Evolutionary conservation across 1,140 invertebrate genomes (phyloP).

Genomic region (Luehdorfia chinensis): DNA sequence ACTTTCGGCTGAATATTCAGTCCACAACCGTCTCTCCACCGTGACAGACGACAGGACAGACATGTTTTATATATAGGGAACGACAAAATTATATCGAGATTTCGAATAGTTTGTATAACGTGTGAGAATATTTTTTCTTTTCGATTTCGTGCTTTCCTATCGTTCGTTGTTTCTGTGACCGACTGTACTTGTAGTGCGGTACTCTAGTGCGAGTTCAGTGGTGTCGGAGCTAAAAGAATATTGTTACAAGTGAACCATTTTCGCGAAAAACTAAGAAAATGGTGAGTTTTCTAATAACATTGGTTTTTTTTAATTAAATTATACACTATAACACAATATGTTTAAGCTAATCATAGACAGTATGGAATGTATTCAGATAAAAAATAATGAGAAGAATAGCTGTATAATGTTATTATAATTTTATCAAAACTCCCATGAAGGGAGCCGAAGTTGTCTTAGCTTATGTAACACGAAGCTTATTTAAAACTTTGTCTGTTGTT

Average conservation of each 20-base stretch:
- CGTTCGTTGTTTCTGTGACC: slow-evolving; percentile 32
- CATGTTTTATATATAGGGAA: slow-evolving; percentile 41
- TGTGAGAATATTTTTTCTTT: slow-evolving; percentile 21
- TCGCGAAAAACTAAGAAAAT: slow-evolving; percentile 37
- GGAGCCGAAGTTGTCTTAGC: too few species aligned
- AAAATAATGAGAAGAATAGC: too few species aligned
- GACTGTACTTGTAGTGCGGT: slow-evolving; percentile 44
- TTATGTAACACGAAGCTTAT: not conserved
- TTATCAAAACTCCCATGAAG: too few species aligned
- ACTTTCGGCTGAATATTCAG: slow-evolving; percentile 56
- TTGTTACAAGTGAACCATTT: slow-evolving; percentile 29
- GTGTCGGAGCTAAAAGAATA: slow-evolving; percentile 27
- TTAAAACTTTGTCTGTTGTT: not conserved
- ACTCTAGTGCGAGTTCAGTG: slow-evolving; percentile 40
- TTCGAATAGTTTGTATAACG: slow-evolving; percentile 30
- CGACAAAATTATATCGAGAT: slow-evolving; percentile 29
- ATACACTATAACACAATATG: too few species aligned
- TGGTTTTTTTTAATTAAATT: too few species aligned
- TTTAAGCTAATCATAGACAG: too few species aligned
- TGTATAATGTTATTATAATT: too few species aligned
- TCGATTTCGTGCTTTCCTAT: slow-evolving; percentile 29
- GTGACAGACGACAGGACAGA: slow-evolving; percentile 61
- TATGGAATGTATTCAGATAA: too few species aligned
- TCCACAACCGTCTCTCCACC: slow-evolving; percentile 58
- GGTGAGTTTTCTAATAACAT: too few species aligned